A percentile compares a stretch with the other conserved stretches of the same genome.
phyloP scores from a whole-genome alignment of 2,113 vertebrate genomes.

The Bubo bubo region DNA sequence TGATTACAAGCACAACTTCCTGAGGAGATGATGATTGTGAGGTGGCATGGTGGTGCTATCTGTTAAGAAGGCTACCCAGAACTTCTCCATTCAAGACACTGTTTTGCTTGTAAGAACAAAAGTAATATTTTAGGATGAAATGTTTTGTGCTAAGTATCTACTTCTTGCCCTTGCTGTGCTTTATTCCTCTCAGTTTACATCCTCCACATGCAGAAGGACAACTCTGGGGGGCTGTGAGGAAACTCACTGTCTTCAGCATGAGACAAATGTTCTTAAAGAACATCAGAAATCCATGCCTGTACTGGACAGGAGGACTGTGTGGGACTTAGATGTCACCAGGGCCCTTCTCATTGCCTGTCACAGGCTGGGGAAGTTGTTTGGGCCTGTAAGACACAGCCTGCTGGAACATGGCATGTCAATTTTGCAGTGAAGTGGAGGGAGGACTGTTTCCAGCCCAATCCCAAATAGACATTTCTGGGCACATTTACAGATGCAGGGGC shows the following conservation, averaged over 20 bases:
- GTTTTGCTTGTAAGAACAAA: neutral
- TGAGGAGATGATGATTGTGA: neutral
- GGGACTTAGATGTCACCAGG: neutral
- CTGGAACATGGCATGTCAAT: neutral
- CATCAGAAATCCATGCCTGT: neutral
- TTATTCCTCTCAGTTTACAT: neutral
- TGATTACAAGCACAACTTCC: neutral
- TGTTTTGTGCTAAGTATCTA: neutral
- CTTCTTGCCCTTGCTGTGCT: neutral
- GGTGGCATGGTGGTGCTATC: neutral
- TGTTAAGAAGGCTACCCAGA: neutral
- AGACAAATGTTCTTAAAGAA: neutral
- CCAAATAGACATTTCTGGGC: neutral
- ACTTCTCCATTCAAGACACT: neutral
- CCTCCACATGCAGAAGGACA: neutral
- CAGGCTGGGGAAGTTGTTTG: neutral
- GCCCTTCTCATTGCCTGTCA: neutral
- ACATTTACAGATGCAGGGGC: neutral
- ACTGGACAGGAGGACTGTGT: accelerated
- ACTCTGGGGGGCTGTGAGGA: neutral
- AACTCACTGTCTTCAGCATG: neutral
- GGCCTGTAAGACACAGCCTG: neutral
- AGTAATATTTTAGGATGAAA: neutral
- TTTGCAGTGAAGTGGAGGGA: neutral
- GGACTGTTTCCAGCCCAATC: neutral